phyloP scores from a whole-genome alignment of 2,888 invertebrate genomes.

The Tortricodes alternella region DNA sequence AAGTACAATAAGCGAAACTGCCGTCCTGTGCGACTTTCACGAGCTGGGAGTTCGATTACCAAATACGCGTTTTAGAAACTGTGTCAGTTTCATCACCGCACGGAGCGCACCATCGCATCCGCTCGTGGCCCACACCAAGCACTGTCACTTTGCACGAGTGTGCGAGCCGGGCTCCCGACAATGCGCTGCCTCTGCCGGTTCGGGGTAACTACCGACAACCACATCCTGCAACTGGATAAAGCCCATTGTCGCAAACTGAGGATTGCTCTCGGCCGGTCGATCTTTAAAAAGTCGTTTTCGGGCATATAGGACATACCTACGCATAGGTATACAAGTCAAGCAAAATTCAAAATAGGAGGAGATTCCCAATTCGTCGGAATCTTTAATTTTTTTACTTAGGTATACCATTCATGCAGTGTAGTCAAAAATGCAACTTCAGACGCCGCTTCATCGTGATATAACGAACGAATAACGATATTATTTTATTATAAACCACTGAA shows the following conservation, averaged over 20 bases:
- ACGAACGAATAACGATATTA: no score
- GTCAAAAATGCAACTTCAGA: no score
- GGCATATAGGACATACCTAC: background rate
- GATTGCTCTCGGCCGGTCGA: background rate
- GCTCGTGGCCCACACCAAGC: slow-evolving; percentile 61
- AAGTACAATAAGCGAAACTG: slow-evolving; percentile 72
- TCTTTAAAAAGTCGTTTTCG: background rate
- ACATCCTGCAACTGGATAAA: slow-evolving; percentile 24
- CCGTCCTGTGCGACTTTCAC: slow-evolving; percentile 81
- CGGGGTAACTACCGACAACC: slow-evolving; percentile 14
- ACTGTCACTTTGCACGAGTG: slow-evolving; percentile 60
- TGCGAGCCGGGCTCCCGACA: slow-evolving; percentile 31
- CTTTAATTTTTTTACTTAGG: no score
- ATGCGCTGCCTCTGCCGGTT: slow-evolving; percentile 2
- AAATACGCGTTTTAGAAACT: slow-evolving; percentile 80
- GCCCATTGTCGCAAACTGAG: slow-evolving; percentile 7
- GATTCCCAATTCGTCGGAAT: no score
- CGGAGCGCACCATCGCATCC: slow-evolving; percentile 78
- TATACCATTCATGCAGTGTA: no score
- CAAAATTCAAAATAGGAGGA: no score
- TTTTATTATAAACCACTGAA: no score
- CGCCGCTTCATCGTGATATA: no score
- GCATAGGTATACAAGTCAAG: no score
- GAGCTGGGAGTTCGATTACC: slow-evolving; percentile 79
- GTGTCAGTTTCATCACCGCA: slow-evolving; percentile 81